Evolutionary conservation across 2,113 vertebrate genomes (phyloP).

Genomic region (Muscicapa adusta): DNA sequence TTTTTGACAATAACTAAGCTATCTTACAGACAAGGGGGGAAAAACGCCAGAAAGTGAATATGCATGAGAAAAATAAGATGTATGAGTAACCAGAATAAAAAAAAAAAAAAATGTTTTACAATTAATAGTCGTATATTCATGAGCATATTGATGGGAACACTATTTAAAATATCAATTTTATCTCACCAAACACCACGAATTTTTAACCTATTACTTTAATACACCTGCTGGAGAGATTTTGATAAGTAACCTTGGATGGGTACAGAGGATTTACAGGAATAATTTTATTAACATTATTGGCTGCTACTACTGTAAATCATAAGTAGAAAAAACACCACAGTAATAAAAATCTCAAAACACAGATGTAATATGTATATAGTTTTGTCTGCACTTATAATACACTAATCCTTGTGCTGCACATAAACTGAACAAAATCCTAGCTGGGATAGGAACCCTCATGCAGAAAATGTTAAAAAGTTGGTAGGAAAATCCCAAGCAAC

Average conservation of each 20-base stretch:
- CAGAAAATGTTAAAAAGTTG: neutral
- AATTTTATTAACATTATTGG: neutral
- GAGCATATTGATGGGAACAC: neutral
- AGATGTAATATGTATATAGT: neutral
- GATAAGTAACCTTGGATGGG: neutral
- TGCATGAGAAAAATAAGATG: neutral
- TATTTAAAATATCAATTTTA: neutral
- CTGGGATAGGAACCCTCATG: neutral
- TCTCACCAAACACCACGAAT: neutral
- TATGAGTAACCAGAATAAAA: neutral
- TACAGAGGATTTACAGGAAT: neutral
- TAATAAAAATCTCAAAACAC: neutral
- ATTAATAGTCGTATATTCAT: neutral
- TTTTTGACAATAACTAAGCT: neutral
- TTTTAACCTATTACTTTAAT: neutral
- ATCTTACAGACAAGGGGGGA: neutral
- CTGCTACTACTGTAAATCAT: neutral
- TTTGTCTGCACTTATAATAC: neutral
- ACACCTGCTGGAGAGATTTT: neutral
- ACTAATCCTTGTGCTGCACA: neutral
- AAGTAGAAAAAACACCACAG: neutral
- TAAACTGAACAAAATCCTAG: neutral
- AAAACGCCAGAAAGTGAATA: neutral
- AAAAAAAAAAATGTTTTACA: neutral
- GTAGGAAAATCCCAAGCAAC: neutral